Evolutionary conservation across 1,140 invertebrate species (phyloP), one percentile per base, ranked within the genome.

Genomic region (Eueides isabella): DNA sequence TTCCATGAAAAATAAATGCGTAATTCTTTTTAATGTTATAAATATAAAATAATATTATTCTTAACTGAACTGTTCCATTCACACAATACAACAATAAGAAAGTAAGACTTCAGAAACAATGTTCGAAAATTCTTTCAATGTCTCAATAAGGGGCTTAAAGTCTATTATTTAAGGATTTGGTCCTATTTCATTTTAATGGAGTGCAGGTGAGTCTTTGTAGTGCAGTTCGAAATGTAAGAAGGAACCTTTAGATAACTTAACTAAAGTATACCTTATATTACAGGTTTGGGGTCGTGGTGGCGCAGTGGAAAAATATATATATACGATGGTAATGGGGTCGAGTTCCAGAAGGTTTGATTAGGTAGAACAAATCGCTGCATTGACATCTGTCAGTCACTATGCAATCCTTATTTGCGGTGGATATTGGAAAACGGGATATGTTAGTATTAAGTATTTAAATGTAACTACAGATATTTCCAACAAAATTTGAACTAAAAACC

Each of bases 101-200:
- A 64, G 11, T 55, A 19, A 38, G 31, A 61, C 29, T 41, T 16
- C 41, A 33, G 12, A 48, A n/a, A 35, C 35, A 67, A 67, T 69
- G 35, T 35, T 44, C 72, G 66, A 76, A 70, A 76, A 72, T 72
- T 67, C 62, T 63, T 67, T 44, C 55, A 74, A 76, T 72, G 77
- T 64, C 55, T 65, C 68, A 75, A 75, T 79, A 79, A 79, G 80
- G 35, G 77, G 80, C 78, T 79, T 79, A 81, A 71, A 76, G 80
- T 81, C 80, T 81, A 81, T 81, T 81, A 81, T 81, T 81, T 81
- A 79, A 81, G 80, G 77, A 81, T 81, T 79, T 77, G 65, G 68
- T 69, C 63, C 75, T 73, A 75, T 72, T 76, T 76, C 74, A 76
- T 75, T 79, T 73, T 73, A 79, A 77, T 76, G 80, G 75, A 74